Base-by-base conservation (phyloP, 2,888 invertebrate species). In the Perizoma flavofasciatum region DNA sequence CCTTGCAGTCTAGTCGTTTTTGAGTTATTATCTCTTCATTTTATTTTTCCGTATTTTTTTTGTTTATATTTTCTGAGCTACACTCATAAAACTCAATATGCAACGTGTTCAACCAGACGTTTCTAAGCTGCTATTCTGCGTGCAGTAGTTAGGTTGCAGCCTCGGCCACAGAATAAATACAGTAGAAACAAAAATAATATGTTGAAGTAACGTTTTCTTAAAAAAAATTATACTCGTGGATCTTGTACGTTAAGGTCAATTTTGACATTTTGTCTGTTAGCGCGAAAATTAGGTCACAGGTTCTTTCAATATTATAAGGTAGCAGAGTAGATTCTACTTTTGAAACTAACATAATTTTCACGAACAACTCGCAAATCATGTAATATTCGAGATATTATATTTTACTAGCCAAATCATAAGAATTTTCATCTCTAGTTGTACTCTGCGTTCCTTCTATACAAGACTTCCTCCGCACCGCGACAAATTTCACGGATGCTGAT, bases 401-500 rank as follows among this genome's bases (percentile, higher is more conserved):
- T 22, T 22, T 22, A 22, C 22, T 22, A 22, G 22, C 22, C 3
- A 22, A 22, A 22, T 22, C 3, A 22, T 22, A 3, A 22, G 22
- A 22, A 57, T 51, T 57, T 52, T 48, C 41, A 48, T 52, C 6
- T 51, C 41, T 55, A 49, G 46, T 6, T 41, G 33, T 51, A 22
- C 51, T 51, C 47, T 41, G 10, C 48, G 35, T 39, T 6, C 8
- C 22, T 47, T 52, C 66, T 62, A 57, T 43, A 65, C 65, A 59
- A 63, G 54, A 43, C 50, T 56, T 54, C 45, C 59, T 49, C 72
- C 75, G 75, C 82, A 83, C 82, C 82, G 81, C 83, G 83, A 77
- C 83, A 77, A 89, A 91, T 91, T 91, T 91, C 86, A 91, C 89
- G 88, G 86, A 62, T 72, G 78, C 77, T 86, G 89, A 83, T 55